Base-by-base conservation (phyloP, 2,888 invertebrate species). In the Yponomeuta cagnagella region DNA sequence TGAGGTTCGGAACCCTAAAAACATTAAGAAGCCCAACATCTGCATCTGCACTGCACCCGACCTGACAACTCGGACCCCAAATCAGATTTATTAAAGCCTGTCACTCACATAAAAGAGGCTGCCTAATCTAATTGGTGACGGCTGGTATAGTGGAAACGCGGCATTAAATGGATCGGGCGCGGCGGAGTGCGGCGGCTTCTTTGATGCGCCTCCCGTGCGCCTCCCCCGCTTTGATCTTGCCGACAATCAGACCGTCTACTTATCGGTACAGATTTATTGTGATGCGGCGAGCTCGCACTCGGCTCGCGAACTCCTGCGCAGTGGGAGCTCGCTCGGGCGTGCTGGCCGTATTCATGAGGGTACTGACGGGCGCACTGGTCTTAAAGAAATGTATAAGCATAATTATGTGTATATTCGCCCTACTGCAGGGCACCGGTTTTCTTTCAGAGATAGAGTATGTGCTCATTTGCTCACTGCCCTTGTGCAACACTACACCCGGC, bases 181-280 rank as follows among this genome's bases (percentile, higher is more conserved):
- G 78, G 77, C 80, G 80, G 79, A 78, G 78, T 80, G 74, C 76
- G 79, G 87, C 90, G 90, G 90, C 86, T 80, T 80, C 85, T 90
- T 91, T 91, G 84, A 90, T 86, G 87, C 89, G 80, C 81, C 83
- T 84, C 86, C 86, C 68, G 71, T 71, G 70, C 68, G 70, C 72
- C 71, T 71, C 70, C 85, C 80, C 82, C 79, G 80, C 89, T 91
- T 92, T 92, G 91, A 91, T 88, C 89, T 88, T 85, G 84, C 90
- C 91, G 89, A 87, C 91, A 86, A 90, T 88, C 90, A 87, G 85
- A 82, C 83, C 84, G 87, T 85, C 90, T 90, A 90, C 91, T 92
- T 92, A 92, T 92, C 91, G 90, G 87, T 83, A 88, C 89, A 88
- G 91, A 92, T 92, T 92, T 92, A 92, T 91, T 90, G 90, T 91